Evolutionary conservation across 1,140 invertebrate genomes (phyloP).

Genomic region (Piezodorus guildinii): DNA sequence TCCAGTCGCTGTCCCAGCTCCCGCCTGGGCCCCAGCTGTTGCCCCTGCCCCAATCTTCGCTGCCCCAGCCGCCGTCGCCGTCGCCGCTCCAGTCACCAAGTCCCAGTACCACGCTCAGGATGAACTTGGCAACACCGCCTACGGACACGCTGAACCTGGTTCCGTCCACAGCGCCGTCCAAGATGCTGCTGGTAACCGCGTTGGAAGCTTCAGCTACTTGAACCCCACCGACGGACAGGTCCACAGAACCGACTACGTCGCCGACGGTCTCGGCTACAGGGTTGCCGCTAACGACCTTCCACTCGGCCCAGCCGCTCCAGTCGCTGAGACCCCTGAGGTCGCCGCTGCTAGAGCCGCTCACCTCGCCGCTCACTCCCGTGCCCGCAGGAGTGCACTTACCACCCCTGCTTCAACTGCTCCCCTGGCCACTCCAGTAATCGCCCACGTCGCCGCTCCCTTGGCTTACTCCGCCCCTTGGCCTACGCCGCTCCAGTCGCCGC

Average conservation of each 20-base stretch:
- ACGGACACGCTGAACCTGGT: constrained; percentile 43
- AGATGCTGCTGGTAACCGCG: constrained; percentile 41
- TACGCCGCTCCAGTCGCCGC: constrained; percentile 23
- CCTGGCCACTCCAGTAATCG: constrained; percentile 36
- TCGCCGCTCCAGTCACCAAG: constrained; percentile 30
- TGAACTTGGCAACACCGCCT: constrained; percentile 42
- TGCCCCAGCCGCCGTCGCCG: constrained; percentile 23
- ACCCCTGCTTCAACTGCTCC: constrained; percentile 38
- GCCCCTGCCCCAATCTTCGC: constrained; percentile 21
- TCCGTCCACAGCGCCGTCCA: constrained; percentile 42
- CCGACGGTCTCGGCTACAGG: constrained; percentile 40
- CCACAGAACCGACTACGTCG: constrained; percentile 41
- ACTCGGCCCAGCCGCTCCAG: constrained; percentile 24
- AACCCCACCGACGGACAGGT: constrained; percentile 39
- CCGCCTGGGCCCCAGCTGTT: constrained; percentile 20
- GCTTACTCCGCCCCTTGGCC: constrained; percentile 36
- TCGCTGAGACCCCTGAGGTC: constrained; percentile 28
- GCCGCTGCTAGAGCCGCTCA: constrained; percentile 31
- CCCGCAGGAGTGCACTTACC: constrained; percentile 31
- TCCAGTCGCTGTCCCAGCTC: constrained; percentile 16
- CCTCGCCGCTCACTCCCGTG: constrained; percentile 19
- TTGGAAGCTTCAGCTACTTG: constrained; percentile 43
- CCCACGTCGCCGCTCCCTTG: constrained; percentile 28
- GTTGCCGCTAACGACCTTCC: constrained; percentile 40
- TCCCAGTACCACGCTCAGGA: constrained; percentile 45